phyloP scores from a whole-genome alignment of 2,888 invertebrate species.

The Eupithecia insigniata region DNA sequence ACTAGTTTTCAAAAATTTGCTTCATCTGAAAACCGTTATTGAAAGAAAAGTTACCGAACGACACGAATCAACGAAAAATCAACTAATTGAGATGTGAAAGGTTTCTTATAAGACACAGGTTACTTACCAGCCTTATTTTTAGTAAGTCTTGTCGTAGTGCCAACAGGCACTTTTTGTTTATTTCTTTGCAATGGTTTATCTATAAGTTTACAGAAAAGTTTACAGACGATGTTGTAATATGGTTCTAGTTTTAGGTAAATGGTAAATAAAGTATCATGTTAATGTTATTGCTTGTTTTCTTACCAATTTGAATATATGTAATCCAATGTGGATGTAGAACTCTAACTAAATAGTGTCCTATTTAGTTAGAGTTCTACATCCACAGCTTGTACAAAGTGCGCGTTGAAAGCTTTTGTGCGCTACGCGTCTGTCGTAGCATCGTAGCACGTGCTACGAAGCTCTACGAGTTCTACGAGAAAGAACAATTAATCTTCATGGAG shows the following conservation, averaged over 20 bases:
- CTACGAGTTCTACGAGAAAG: no score
- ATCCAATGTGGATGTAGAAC: no score
- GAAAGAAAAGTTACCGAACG: neutral
- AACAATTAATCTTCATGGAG: no score
- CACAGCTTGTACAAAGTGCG: neutral
- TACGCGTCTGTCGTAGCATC: neutral
- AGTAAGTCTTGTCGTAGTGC: neutral
- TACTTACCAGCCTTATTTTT: neutral
- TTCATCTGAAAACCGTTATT: neutral
- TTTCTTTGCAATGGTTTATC: constrained; percentile 1
- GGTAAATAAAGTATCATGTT: constrained; percentile 56
- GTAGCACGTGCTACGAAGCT: neutral
- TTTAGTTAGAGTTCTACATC: no score
- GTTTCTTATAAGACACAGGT: neutral
- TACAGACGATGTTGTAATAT: constrained; percentile 45
- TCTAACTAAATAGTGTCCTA: no score
- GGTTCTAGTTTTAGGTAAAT: constrained; percentile 48
- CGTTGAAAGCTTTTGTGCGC: neutral
- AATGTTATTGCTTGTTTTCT: constrained; percentile 54
- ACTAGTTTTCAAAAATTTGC: neutral
- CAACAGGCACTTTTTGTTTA: neutral
- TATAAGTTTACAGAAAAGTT: no score
- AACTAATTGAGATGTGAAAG: neutral
- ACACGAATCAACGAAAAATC: neutral
- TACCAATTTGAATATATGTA: no score